Evolutionary conservation across 2,888 invertebrate genomes (phyloP), one percentile per base, ranked within the genome.

Genomic region (Cosmia trapezina): DNA sequence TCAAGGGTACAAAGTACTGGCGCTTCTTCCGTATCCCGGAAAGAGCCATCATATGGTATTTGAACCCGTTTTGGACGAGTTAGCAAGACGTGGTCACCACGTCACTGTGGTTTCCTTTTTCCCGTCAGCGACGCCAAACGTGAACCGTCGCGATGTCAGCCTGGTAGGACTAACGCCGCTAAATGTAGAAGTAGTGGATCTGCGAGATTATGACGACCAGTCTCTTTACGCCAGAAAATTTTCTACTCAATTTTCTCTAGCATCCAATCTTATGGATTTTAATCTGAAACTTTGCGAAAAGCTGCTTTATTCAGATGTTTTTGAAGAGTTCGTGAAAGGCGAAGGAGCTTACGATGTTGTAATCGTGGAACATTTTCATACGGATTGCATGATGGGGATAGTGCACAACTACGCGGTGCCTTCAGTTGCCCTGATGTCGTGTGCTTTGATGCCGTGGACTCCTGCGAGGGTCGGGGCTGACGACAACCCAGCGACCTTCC

Each of bases 21-120:
- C 92, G 17, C 76, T 95, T 1, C 92, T 96, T 53, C 93, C 94
- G 3, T 95, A 96, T 76, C 89, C 91, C 0, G 96, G 96, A 0
- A 95, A 94, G 72, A 97, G 96, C 68, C 96, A 97, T 80, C 93
- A 96, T 78, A 92, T 94, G 81, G 94, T 96, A 5, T 96, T 96
- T 76, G 92, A 94, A 59, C 94, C 96, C 0, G 83, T 96, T 11
- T 76, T 96, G 3, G 88, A 93, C 3, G 95, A 95, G 71, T 83
- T 96, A 59, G 91, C 91, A 0, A 78, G 76, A 2, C 91, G 95
- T 2, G 96, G 96, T 4, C 96, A 96, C 81, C 88, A 95, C 2
- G 43, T 96, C 0, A 96, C 96, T 3, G 95, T 96, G 1, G 88
- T 96, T 7, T 96, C 96, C 0, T 93, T 94, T 83, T 96, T 95